Evolutionary conservation across 2,113 vertebrate genomes (phyloP).

Genomic region (Python bivittatus): DNA sequence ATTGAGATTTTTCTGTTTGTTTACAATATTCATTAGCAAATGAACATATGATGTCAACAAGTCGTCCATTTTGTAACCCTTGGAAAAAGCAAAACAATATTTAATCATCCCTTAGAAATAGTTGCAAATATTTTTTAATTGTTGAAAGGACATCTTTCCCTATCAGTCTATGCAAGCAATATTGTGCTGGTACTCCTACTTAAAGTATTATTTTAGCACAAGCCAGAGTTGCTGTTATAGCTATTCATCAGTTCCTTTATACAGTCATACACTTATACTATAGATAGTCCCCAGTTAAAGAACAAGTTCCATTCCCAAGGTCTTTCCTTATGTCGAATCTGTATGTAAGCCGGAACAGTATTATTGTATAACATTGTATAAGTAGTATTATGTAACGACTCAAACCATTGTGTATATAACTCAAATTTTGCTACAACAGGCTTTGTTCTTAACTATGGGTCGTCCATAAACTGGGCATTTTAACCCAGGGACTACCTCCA

Average conservation of each 20-base stretch:
- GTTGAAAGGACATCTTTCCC: background rate
- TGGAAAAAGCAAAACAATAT: constrained; percentile 35
- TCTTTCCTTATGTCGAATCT: no score
- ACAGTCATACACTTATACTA: background rate
- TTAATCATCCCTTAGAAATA: background rate
- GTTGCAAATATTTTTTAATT: background rate
- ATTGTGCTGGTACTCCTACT: background rate
- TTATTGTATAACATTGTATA: no score
- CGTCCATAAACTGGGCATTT: no score
- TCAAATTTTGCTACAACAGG: no score
- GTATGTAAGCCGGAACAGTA: no score
- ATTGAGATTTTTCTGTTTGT: constrained; percentile 69
- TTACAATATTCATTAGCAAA: constrained; percentile 75
- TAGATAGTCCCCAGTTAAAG: no score
- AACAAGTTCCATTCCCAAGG: no score
- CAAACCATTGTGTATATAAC: no score
- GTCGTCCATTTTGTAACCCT: constrained; percentile 99
- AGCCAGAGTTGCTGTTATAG: background rate
- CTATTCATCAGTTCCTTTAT: background rate
- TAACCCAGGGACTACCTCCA: no score
- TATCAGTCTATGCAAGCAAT: background rate
- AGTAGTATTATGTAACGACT: no score
- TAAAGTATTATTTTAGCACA: background rate
- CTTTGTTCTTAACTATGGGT: no score
- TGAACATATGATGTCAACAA: constrained; percentile 90